Conservation (phyloP, 2,888 invertebrate species). For the Tuberolachnus salignus region DNA sequence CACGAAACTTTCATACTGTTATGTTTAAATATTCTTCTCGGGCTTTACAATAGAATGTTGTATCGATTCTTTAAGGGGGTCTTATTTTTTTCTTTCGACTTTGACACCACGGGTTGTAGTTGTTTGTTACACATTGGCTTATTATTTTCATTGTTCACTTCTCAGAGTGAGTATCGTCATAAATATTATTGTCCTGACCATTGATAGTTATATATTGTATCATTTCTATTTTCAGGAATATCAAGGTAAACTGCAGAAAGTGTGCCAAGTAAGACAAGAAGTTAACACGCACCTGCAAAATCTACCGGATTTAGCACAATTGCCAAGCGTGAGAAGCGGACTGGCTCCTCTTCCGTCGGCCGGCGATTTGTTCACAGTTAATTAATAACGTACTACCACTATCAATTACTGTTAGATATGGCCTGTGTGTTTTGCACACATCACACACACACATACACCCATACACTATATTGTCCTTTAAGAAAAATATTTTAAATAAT, state of each 20-base stretch:
- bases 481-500: conserved; percentile 3
- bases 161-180: too few species aligned
- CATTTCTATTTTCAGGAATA: conserved; percentile 75
- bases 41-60: too few species aligned
- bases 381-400: neutral
- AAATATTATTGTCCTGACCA: neutral
- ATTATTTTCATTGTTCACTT: too few species aligned
- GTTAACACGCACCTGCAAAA: conserved; percentile 91
- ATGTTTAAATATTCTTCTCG: too few species aligned
- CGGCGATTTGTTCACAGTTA: conserved; percentile 86
- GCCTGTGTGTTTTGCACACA: neutral
- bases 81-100: too few species aligned
- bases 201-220: conserved; percentile 38
- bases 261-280: conserved; percentile 84
- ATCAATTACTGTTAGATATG: conserved; percentile 11
- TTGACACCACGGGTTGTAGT: too few species aligned
- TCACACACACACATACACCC: too few species aligned
- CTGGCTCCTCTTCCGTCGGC: conserved; percentile 92
- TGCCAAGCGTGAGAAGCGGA: conserved; percentile 92
- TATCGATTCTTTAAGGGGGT: too few species aligned
- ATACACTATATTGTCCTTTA: too few species aligned
- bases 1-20: too few species aligned
- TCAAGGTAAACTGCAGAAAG: conserved; percentile 85
- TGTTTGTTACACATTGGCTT: too few species aligned
- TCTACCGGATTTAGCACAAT: conserved; percentile 87